Base-by-base conservation (phyloP, 2,888 invertebrate genomes). In the Limnephilus rhombicus region DNA sequence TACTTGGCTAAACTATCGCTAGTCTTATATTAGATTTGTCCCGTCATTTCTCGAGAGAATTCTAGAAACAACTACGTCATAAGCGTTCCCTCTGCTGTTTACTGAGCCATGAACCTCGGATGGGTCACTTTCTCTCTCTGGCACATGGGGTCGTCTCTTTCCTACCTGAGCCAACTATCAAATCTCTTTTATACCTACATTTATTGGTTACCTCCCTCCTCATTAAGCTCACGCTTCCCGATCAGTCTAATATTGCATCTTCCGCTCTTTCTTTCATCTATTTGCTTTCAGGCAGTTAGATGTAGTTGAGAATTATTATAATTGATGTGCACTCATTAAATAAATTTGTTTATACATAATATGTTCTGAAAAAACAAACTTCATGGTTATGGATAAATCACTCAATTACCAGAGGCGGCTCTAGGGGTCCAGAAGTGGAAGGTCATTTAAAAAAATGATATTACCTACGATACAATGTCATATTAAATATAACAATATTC, bases 21-120 rank as follows among this genome's bases (percentile, higher is more conserved):
- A 91, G 68, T 88, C 88, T 91, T 82, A 91, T 82, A 87, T 88
- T 91, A 91, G 91, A 91, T 91, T 88, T 81, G 91, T 91, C 91
- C 88, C 91, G 81, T 82, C 87, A 91, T 91, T 87, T 89, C 91
- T 88, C 89, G 83, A 29, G 91, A 91, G 88, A 82, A 83, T 91
- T 91, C 89, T 31, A 89, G 85, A 83, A 89, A 85, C 89, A 81
- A 83, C 89, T 80, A 85, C 87, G 89, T 91, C 89, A 91, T 83
- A 91, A 91, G 82, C 89, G 91, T 85, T 91, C 86, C 37, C 80
- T 85, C 68, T 68, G 45, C 41, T 90, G 53, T 85, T 83, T 85
- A 90, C 83, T 85, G 90, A 90, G 34, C 34, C 68, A 53, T 90
- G 90, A 90, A 90, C 85, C 49, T 45, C 31, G 82, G 90, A 29